These are phyloP conservation scores for Euplexia lucipara DNA, from an alignment of 2,888 invertebrate genomes.

Conservation along the genomic window DNA sequence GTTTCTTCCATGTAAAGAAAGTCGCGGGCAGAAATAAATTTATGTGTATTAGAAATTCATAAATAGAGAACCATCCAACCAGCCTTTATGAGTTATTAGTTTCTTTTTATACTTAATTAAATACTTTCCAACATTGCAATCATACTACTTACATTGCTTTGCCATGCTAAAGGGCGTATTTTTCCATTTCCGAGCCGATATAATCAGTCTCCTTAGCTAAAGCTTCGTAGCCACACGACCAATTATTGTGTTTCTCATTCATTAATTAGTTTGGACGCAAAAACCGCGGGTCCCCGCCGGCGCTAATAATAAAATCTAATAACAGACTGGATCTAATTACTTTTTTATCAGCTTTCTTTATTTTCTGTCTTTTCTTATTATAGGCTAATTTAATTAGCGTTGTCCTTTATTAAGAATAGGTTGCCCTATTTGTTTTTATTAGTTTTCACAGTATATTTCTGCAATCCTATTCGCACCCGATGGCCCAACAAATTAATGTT, in stretches of 20 bases:
- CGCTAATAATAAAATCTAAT: slow-evolving; percentile 41
- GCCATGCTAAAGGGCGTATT: background rate
- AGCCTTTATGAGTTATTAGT: too few relatives aligned
- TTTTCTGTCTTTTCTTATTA: slow-evolving; percentile 34
- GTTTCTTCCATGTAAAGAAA: too few relatives aligned
- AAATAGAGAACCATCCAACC: too few relatives aligned
- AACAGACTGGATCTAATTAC: slow-evolving; percentile 45
- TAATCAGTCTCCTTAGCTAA: slow-evolving; percentile 19
- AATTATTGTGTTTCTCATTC: slow-evolving; percentile 38
- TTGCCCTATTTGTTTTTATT: slow-evolving; percentile 13
- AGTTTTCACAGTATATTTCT: background rate
- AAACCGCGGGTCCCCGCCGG: slow-evolving; percentile 14
- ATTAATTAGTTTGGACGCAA: slow-evolving; percentile 40
- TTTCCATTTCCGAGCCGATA: background rate
- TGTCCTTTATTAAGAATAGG: slow-evolving; percentile 8
- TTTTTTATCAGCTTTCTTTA: slow-evolving; percentile 38
- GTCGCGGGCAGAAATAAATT: too few relatives aligned
- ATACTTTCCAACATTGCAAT: background rate
- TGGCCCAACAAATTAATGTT: too few relatives aligned
- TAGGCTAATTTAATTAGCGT: slow-evolving; percentile 33
- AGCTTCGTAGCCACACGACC: slow-evolving; percentile 7
- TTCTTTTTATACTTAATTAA: too few relatives aligned
- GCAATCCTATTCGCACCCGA: background rate
- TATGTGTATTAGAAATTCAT: too few relatives aligned
- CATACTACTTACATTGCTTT: background rate